Base-by-base conservation (phyloP, 2,797 vertebrate species). In the Sarcoramphus papa region DNA sequence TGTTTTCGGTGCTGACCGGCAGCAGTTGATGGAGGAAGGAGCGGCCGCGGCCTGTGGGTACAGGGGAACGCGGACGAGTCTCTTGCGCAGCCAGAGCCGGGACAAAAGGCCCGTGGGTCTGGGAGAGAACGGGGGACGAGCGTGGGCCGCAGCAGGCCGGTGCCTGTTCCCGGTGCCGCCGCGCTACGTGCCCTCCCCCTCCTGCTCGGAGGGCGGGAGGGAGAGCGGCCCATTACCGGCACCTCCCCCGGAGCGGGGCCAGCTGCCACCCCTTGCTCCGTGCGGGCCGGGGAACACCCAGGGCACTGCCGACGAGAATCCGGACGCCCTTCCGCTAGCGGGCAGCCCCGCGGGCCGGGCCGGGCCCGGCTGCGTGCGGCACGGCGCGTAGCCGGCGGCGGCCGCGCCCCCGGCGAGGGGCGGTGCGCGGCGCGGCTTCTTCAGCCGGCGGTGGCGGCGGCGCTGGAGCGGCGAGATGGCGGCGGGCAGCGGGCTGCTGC, bases 401-500 rank as follows among this genome's bases (percentile, higher is more conserved):
- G 77, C 86, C 77, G 77, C 77, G 45, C 86, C 76, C 77, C 70
- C 70, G 78, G 48, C 17, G 17, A 54, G 85, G 79, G 48, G 54
- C 48, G 78, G 87, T 14, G 24, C 68, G 10, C 60, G 62, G 50
- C 10, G 50, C 85, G 68, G 68, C 41, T 67, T 54, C 62, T 63
- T 69, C 28, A 33, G 72, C 19, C 45, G 79, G 62, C 2, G 33
- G 54, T 14, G 24, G 41, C 1, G 50, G 30, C 5, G 31, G 53
- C 0, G 10, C 22, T 1, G 51, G 43, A 0, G 33, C 6, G 33
- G 43, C 0, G 88, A 51, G 73, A 84, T 90, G 88, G 97, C 98
- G 98, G 99, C 99, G 99, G 35, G 47, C 6, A 3, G 54, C 7
- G 54, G n/a, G n/a, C 2, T 27, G 24, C 5, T 47, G n/a, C 9